phyloP scores from a whole-genome alignment of 2,797 vertebrate species.

The Amniataba percoides region DNA sequence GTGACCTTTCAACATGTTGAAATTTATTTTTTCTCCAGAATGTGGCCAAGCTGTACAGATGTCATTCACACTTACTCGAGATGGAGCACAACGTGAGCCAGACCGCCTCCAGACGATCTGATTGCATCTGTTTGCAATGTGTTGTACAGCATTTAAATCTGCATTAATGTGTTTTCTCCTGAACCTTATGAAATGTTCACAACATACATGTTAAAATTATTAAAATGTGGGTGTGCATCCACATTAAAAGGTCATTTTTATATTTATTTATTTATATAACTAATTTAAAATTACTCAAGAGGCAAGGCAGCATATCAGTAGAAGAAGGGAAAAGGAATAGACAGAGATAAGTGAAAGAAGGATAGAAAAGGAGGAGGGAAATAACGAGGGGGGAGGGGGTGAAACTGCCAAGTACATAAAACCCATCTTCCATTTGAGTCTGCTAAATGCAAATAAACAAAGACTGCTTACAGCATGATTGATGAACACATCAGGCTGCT shows the following conservation, averaged over 20 bases:
- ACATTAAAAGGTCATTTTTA: not conserved
- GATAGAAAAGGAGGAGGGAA: not conserved
- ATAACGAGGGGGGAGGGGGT: no score
- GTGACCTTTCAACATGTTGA: not conserved
- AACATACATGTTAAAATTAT: not conserved
- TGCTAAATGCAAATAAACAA: conserved; percentile 61
- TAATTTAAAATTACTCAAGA: conserved; percentile 8
- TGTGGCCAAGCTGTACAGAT: not conserved
- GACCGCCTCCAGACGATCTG: not conserved
- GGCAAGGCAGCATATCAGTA: not conserved
- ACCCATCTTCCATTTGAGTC: conserved; percentile 42
- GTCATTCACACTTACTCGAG: not conserved
- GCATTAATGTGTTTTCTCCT: not conserved
- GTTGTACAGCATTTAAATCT: not conserved
- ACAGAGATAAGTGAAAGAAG: not conserved
- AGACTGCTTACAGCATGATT: conserved; percentile 57
- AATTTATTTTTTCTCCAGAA: not conserved
- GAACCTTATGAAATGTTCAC: not conserved
- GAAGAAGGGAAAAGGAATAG: not conserved
- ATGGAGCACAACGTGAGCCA: not conserved
- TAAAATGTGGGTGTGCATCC: not conserved
- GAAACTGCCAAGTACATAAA: conserved; percentile 54
- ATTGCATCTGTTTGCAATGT: not conserved
- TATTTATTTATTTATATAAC: not conserved
- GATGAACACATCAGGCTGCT: conserved; percentile 54